Conservation (phyloP, 2,888 invertebrate genomes). For the Phortica magna region DNA sequence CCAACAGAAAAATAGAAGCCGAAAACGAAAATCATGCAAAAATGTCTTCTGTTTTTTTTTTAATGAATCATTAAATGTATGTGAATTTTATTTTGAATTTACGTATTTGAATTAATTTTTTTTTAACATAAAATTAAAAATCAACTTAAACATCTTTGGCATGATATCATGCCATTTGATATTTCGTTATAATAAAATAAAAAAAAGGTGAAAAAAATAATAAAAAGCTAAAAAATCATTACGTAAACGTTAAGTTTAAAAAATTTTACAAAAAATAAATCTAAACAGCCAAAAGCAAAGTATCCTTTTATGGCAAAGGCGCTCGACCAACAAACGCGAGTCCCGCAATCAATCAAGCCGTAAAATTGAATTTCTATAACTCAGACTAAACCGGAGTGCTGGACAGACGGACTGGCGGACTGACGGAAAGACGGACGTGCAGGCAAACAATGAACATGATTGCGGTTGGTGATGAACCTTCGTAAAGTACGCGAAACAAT, state of each 20-base stretch:
- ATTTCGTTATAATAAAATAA: neutral
- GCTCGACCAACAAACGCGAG: neutral
- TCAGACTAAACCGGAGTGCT: neutral
- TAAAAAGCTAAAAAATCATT: neutral
- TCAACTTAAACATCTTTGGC: neutral
- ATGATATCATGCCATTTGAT: conserved; percentile 4
- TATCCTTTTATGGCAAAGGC: neutral
- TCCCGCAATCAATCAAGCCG: conserved; percentile 7
- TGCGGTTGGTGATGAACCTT: no score
- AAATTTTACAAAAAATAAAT: neutral
- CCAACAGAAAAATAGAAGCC: neutral
- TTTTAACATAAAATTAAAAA: neutral
- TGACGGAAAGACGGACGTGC: no score
- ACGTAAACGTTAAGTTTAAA: neutral
- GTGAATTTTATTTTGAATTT: neutral
- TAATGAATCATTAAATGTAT: conserved; percentile 12
- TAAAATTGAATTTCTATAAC: conserved; percentile 11
- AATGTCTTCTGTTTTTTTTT: neutral
- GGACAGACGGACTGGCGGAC: neutral
- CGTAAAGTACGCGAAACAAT: neutral
- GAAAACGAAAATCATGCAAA: neutral
- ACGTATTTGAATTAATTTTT: neutral
- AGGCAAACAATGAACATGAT: no score
- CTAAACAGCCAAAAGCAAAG: neutral
- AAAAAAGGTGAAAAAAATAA: neutral